Conservation (phyloP, 53 echinoderm and acorn worm genomes). For the Actinopyga echinites region DNA sequence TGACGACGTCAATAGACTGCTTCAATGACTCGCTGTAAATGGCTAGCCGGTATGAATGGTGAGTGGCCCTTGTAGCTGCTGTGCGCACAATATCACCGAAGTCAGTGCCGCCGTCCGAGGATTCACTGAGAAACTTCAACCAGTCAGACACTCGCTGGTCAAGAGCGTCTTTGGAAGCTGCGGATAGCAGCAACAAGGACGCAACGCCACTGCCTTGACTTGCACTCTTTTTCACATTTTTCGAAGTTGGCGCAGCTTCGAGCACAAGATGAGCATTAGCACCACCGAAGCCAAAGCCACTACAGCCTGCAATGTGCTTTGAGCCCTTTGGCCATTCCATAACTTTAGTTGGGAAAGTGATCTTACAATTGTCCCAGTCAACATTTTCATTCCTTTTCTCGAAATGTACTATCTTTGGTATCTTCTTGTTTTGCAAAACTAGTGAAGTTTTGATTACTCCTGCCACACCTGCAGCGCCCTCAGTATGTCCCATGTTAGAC, state of each 20-base stretch:
- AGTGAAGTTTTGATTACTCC: constrained; percentile 42
- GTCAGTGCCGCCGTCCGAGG: not conserved
- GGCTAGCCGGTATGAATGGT: constrained; percentile 29
- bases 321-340: constrained; percentile 19
- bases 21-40: not conserved
- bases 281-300: constrained; percentile 49
- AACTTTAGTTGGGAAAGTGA: constrained; percentile 8
- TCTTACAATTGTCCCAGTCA: not conserved
- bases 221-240: not conserved
- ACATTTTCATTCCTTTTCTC: constrained; percentile 13
- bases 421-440: constrained; percentile 26
- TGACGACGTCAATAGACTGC: not conserved
- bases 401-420: constrained; percentile 46
- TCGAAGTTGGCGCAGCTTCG: constrained; percentile 27
- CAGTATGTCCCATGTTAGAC: constrained; percentile 51
- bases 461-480: constrained; percentile 48
- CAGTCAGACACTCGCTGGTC: constrained; percentile 26
- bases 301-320: constrained; percentile 32
- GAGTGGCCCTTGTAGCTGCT: constrained; percentile 27
- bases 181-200: constrained; percentile 4
- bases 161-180: constrained; percentile 33
- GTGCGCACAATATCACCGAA: constrained; percentile 26
- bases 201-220: not conserved
- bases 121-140: constrained; percentile 4
- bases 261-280: constrained; percentile 45